Conservation (phyloP, 2,113 vertebrate species). For the Martes martes region DNA sequence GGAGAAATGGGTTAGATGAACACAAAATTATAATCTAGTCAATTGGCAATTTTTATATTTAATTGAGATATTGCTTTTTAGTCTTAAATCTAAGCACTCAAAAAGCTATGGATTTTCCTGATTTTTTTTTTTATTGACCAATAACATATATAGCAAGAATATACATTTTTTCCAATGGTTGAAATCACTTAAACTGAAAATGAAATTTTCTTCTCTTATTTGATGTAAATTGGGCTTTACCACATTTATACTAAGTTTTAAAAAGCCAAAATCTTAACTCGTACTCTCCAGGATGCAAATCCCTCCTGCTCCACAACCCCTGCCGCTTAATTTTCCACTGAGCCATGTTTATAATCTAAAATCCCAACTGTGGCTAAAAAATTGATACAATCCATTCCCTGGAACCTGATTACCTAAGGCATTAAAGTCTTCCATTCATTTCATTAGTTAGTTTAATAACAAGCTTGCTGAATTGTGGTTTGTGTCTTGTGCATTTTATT, state of each 20-base stretch:
- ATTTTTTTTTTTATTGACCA: constrained; percentile 8
- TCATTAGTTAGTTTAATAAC: constrained; percentile 75
- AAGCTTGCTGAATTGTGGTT: constrained; percentile 60
- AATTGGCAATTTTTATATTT: background rate
- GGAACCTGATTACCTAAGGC: constrained; percentile 70
- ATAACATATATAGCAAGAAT: background rate
- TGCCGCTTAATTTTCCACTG: background rate
- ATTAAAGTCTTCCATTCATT: constrained; percentile 72
- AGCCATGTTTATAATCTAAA: constrained; percentile 70
- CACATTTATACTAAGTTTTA: background rate
- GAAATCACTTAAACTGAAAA: constrained; percentile 14
- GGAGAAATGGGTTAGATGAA: background rate
- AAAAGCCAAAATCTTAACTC: background rate
- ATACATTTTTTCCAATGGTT: background rate
- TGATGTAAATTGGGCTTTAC: background rate
- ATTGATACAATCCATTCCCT: background rate
- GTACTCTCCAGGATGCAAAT: background rate
- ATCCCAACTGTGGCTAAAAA: constrained; percentile 40
- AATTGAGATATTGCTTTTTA: background rate
- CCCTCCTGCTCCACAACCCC: background rate
- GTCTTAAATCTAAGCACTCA: constrained; percentile 14
- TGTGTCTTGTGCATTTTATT: constrained; percentile 41
- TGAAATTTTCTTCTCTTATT: constrained; percentile 19
- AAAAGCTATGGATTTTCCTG: background rate
- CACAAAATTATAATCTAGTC: background rate